Percentiles rank a stretch among this genome's conserved stretches.
These are phyloP conservation scores for Anastrepha ludens DNA, from an alignment of 1,140 invertebrate species.

Conservation along the genomic window DNA sequence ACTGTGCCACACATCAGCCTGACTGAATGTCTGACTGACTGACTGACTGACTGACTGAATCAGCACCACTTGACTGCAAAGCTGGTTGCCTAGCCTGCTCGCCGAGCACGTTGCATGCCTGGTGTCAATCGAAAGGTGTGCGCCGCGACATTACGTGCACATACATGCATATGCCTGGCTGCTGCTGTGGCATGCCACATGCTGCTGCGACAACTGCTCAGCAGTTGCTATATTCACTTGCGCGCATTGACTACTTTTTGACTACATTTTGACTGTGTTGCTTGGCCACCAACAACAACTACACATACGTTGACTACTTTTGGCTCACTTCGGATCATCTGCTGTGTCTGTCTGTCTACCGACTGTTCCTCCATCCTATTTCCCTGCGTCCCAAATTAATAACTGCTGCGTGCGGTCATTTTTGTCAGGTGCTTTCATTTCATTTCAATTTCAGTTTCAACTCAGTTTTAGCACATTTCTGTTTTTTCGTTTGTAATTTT, in stretches of 20 bases:
- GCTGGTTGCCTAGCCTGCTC: background rate
- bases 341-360: constrained; percentile 9
- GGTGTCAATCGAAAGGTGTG: constrained; percentile 50
- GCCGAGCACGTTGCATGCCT: constrained; percentile 11
- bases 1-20: background rate
- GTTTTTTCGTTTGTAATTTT: background rate
- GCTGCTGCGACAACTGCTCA: constrained; percentile 27
- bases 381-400: constrained; percentile 61
- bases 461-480: background rate
- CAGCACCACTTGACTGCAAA: background rate
- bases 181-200: constrained; percentile 11
- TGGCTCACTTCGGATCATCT: constrained; percentile 47
- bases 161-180: background rate
- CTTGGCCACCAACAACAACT: constrained; percentile 59
- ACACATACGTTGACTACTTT: background rate
- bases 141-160: constrained; percentile 10
- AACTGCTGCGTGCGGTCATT: constrained; percentile 65
- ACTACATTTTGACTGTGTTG: constrained; percentile 36
- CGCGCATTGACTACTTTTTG: constrained; percentile 1
- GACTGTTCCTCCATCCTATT: background rate
- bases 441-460: constrained; percentile 42
- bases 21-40: background rate
- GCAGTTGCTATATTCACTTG: constrained; percentile 20
- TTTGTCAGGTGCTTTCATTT: constrained; percentile 65
- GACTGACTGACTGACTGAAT: background rate